Conservation (phyloP, 2,797 vertebrate genomes). For the Ctenopoma multispine region DNA sequence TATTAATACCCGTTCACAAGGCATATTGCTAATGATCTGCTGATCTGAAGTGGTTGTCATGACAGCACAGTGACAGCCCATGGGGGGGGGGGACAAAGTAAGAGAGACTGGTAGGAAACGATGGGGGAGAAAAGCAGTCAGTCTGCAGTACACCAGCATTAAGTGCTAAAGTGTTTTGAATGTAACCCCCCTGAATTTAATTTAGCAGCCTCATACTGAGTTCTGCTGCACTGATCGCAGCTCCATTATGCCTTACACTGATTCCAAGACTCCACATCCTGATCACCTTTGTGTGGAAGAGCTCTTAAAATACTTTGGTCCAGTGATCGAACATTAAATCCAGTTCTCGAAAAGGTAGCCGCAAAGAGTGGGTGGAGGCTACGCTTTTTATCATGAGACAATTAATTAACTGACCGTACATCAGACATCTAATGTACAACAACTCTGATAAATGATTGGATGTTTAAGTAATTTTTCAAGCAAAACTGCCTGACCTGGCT, state of each 20-base stretch:
- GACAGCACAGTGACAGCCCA: slow-evolving; percentile 45
- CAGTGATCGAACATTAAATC: slow-evolving; percentile 30
- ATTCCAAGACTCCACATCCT: slow-evolving; percentile 22
- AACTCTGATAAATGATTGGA: neutral
- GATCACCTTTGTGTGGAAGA: slow-evolving; percentile 13
- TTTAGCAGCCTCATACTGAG: slow-evolving; percentile 50
- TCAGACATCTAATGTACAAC: neutral
- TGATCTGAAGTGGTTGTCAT: slow-evolving; percentile 66
- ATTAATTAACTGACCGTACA: neutral
- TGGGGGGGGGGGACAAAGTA: neutral
- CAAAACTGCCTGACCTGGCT: neutral
- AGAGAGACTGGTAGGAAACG: neutral
- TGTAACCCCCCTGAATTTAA: slow-evolving; percentile 42
- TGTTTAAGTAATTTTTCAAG: neutral
- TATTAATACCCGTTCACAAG: slow-evolving; percentile 35
- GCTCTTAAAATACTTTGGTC: slow-evolving; percentile 7
- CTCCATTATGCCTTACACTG: slow-evolving; percentile 47
- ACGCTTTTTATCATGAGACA: neutral
- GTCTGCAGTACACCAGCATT: slow-evolving; percentile 15
- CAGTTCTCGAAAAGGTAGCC: neutral
- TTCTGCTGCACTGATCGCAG: slow-evolving; percentile 35
- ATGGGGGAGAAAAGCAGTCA: slow-evolving; percentile 23
- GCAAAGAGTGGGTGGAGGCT: neutral
- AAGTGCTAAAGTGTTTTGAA: slow-evolving; percentile 56
- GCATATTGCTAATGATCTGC: slow-evolving; percentile 37